Evolutionary conservation across 2,113 vertebrate genomes (phyloP), one percentile per base, ranked within the genome.

Genomic region (Copsychus sechellarum): DNA sequence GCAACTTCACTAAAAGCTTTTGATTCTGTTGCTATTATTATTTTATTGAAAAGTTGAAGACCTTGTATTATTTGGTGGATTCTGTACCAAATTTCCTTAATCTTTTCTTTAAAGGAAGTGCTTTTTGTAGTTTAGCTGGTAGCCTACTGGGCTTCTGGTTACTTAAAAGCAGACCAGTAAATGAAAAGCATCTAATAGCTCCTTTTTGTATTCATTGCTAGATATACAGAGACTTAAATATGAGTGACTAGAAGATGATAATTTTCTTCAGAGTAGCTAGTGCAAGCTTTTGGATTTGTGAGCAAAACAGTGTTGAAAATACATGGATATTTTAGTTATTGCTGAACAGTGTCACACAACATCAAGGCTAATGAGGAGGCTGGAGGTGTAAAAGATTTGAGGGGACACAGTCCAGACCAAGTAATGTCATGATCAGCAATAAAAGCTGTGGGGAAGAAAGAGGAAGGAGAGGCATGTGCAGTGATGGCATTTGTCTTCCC

Each of bases 31-130:
- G 50, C 50, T 80, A 40, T 28, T 67, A 36, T 31, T 50, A 64
- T 54, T 93, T 84, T 9, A 84, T 21, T 61, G 56, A 79, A 77
- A 81, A 85, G 11, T 18, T 70, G 22, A 89, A 92, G 48, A 50
- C 11, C 14, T 71, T 18, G 25, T 38, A 73, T 84, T 85, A 64
- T n/a, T 72, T 79, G 28, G 33, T 33, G 16, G 21, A 45, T 65
- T 87, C 48, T 69, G 24, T 23, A 50, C 31, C 60, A 64, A 33
- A 76, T 45, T 72, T 89, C 40, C 57, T 77, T 51, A 86, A 61
- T 6, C 11, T 91, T 82, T 87, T 69, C 8, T 91, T 70, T 80
- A 62, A 85, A 76, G 19, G 23, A 29, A 80, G 20, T 8, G 4
- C 53, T 93, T 87, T 77, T 16, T 69, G 18, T 42, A 65, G n/a